phyloP scores from a whole-genome alignment of 2,888 invertebrate genomes.

The Tenthredo livida region DNA sequence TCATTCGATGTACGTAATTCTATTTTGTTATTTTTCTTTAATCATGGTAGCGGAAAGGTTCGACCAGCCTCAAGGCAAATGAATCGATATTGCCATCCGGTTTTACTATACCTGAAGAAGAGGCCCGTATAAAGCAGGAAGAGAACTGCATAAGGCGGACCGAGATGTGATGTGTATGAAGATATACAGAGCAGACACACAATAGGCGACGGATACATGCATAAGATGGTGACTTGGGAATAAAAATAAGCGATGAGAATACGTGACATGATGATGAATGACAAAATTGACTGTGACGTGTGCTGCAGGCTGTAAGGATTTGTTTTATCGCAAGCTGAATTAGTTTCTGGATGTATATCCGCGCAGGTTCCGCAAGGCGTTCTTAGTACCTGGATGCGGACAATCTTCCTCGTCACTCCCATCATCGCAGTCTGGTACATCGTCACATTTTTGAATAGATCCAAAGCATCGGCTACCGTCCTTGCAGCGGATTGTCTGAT shows the following conservation, averaged over 20 bases:
- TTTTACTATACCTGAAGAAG: background rate
- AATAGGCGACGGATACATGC: background rate
- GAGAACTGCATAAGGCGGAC: background rate
- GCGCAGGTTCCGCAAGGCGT: background rate
- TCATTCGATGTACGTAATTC: background rate
- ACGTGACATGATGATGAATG: background rate
- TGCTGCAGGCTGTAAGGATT: background rate
- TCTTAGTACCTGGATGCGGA: conserved; percentile 64
- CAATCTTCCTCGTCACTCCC: conserved; percentile 86
- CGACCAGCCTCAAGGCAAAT: background rate
- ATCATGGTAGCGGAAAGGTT: background rate
- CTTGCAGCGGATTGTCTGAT: conserved; percentile 79
- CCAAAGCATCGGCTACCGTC: conserved; percentile 81
- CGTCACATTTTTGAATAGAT: conserved; percentile 83
- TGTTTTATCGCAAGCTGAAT: background rate
- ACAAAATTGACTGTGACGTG: background rate
- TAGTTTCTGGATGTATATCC: background rate
- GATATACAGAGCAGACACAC: background rate
- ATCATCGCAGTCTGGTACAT: conserved; percentile 83
- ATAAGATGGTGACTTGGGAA: background rate
- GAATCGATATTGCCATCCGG: background rate
- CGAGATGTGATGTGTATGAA: background rate
- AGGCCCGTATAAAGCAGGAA: background rate
- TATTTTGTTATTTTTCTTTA: background rate
- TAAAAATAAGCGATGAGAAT: background rate